phyloP scores from a whole-genome alignment of 2,113 vertebrate genomes.

The Amblyopsis rosae region DNA sequence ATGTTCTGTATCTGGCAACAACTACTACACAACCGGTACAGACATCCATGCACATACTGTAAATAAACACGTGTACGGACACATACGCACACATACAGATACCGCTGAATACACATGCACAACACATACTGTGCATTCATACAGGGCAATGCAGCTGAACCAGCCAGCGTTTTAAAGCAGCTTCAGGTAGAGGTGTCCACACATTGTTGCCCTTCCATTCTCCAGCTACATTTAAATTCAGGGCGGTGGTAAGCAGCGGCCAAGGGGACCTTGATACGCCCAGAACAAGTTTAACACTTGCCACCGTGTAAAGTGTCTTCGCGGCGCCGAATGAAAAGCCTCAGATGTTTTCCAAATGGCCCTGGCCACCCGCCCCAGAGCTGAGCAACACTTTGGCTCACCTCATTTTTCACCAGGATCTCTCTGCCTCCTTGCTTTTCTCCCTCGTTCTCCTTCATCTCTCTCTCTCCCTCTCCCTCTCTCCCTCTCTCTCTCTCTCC shows the following conservation, averaged over 20 bases:
- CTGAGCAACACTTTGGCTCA: conserved; percentile 63
- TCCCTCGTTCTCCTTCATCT: background rate
- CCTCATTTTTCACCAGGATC: conserved; percentile 64
- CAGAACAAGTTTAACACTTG: conserved; percentile 69
- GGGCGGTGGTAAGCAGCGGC: conserved; percentile 33
- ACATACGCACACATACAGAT: too few relatives aligned
- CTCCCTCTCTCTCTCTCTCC: conserved; percentile 5
- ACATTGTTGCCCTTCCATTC: conserved; percentile 16
- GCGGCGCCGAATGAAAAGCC: conserved; percentile 62
- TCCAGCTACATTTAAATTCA: conserved; percentile 58
- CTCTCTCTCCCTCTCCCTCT: background rate
- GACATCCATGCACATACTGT: background rate
- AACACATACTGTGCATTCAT: too few relatives aligned
- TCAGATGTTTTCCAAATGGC: conserved; percentile 64
- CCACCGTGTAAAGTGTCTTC: conserved; percentile 57
- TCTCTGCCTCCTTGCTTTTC: background rate
- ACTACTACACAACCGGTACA: background rate
- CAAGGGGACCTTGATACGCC: conserved; percentile 66
- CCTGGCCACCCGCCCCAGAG: conserved; percentile 40
- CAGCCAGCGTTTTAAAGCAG: too few relatives aligned
- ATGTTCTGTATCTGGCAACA: too few relatives aligned
- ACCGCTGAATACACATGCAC: too few relatives aligned
- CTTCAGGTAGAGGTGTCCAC: conserved; percentile 26
- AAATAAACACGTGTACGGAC: too few relatives aligned
- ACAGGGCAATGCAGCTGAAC: too few relatives aligned